Base-by-base conservation (phyloP, 2,113 vertebrate genomes). In the Nasalis larvatus region DNA sequence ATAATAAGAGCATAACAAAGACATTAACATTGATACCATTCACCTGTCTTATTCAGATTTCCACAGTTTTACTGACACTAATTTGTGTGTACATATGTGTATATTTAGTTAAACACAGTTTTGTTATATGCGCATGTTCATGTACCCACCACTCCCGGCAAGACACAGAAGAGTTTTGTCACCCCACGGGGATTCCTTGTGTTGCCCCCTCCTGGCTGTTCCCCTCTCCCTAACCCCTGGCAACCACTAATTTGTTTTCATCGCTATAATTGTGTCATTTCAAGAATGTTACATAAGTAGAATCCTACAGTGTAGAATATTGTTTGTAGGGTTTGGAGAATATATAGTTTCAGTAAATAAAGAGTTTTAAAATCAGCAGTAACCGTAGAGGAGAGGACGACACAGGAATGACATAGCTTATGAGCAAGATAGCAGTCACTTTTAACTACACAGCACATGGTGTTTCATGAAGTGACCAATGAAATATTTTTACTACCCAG, bases 401-500 rank as follows among this genome's bases (percentile, higher is more conserved):
- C 18, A 83, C 3, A 73, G 25, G 78, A 21, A 56, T 74, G 30
- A 87, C 14, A 37, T 40, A 78, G 54, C 21, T 90, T 66, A 85
- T 78, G 9, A 78, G 69, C 4, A 49, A 96, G 20, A 73, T 11
- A 86, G 21, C 25, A 40, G 49, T 2, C 35, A 52, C 35, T 89
- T 86, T 83, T 82, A 94, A 90, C 47, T 40, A 20, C 63, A 76
- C 73, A 95, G 21, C 54, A 93, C 58, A 45, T 1, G 23, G 16
- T 12, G 8, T 81, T 86, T 78, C 13, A 27, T 78, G 37, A 25
- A 52, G 20, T 86, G 68, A 83, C 25, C 66, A 93, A 77, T 4
- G 86, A 80, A 94, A 21, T 93, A 86, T n/a, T 66, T 96, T 96
- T 20, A 96, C n/a, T 63, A 47, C 60, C 16, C 68, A 90, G 40